A percentile compares a stretch with the other conserved stretches of the same genome.
Conservation (phyloP, 2,797 vertebrate species). For the Hyperoplus lanceolatus region DNA sequence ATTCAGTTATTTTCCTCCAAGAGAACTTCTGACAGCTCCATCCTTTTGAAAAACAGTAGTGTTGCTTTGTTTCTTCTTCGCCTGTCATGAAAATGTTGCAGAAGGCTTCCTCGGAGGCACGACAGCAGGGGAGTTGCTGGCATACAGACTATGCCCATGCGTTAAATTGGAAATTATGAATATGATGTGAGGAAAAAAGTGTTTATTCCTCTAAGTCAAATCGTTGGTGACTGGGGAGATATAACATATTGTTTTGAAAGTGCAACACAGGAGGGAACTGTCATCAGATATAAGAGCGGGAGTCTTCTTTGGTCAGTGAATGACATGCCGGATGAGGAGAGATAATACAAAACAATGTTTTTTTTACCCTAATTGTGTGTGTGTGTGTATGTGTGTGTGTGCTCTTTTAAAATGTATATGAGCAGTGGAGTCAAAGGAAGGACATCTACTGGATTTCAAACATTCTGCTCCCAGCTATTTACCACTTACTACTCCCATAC, state of each 20-base stretch:
- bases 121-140: constrained; percentile 52
- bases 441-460: constrained; percentile 26
- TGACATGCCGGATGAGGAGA: constrained; percentile 11
- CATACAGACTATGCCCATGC: constrained; percentile 56
- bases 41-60: constrained; percentile 35
- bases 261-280: constrained; percentile 31
- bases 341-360: constrained; percentile 28
- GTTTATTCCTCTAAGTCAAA: constrained; percentile 38
- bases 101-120: constrained; percentile 52
- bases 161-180: constrained; percentile 69
- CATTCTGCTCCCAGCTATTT: constrained; percentile 28
- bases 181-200: constrained; percentile 28
- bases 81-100: constrained; percentile 41
- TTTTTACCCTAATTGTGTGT: constrained; percentile 24
- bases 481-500: constrained; percentile 24
- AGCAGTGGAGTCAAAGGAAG: background rate
- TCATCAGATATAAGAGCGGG: constrained; percentile 27
- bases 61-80: constrained; percentile 47
- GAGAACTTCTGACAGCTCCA: constrained; percentile 60
- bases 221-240: constrained; percentile 17
- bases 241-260: constrained; percentile 31
- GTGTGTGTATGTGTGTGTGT: constrained; percentile 18
- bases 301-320: constrained; percentile 16
- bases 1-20: constrained; percentile 52
- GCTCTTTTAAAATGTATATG: background rate